Conservation (phyloP, 2,797 vertebrate genomes). For the Crocidura indochinensis region DNA sequence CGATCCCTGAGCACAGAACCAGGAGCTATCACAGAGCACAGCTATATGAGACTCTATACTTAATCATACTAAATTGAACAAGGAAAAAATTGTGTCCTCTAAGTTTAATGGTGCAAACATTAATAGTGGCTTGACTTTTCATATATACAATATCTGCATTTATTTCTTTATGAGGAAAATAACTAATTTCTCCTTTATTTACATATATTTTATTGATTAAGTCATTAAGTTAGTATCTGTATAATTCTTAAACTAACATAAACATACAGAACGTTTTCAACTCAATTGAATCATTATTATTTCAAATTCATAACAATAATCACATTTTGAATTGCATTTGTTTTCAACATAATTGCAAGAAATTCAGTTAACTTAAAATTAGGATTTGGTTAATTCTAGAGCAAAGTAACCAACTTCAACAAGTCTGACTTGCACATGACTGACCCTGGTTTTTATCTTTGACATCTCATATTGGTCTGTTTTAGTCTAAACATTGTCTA, state of each 20-base stretch:
- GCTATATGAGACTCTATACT: no score
- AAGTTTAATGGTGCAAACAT: no score
- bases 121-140: no score
- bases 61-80: no score
- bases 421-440: no score
- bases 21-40: no score
- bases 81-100: no score
- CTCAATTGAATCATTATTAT: conserved; percentile 35
- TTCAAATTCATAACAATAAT: neutral
- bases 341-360: conserved; percentile 1
- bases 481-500: no score
- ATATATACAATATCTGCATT: no score
- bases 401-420: neutral
- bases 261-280: neutral
- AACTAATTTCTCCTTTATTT: neutral
- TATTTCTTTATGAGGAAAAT: neutral
- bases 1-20: no score
- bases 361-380: conserved; percentile 1
- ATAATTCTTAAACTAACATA: neutral
- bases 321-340: neutral
- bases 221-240: neutral
- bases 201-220: neutral
- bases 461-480: no score
- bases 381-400: neutral
- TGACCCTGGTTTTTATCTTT: no score